A percentile compares a stretch with the other conserved stretches of the same genome.
Conservation (phyloP, 2,797 vertebrate species). For the Cercopithecus petaurista region DNA sequence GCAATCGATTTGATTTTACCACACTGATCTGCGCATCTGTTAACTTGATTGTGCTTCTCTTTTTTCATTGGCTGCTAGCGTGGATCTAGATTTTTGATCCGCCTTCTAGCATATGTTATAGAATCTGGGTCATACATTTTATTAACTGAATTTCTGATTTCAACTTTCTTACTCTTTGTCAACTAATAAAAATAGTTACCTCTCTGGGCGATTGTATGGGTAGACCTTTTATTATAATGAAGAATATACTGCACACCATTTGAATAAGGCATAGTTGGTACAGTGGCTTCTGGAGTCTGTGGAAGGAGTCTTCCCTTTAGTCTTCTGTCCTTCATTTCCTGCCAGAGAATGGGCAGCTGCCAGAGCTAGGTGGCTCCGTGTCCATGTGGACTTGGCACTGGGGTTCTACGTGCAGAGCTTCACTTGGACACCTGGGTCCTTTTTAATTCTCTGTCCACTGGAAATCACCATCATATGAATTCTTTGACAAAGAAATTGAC, state of each 20-base stretch:
- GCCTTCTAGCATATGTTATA: neutral
- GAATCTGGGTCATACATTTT: neutral
- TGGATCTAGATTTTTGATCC: neutral
- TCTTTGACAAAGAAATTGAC: constrained; percentile 13
- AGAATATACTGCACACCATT: neutral
- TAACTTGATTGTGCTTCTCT: neutral
- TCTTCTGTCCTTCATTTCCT: neutral
- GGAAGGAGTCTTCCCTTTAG: neutral
- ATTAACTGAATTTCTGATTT: neutral
- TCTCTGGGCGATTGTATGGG: neutral
- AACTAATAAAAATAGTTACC: neutral
- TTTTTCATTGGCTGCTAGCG: neutral
- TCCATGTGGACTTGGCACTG: neutral
- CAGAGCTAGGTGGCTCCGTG: neutral
- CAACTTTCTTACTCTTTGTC: neutral
- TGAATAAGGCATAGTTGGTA: neutral
- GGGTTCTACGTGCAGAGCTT: neutral
- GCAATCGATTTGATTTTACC: neutral
- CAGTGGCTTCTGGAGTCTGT: neutral
- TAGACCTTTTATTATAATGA: neutral
- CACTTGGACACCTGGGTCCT: neutral
- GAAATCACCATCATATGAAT: neutral
- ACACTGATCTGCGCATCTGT: neutral
- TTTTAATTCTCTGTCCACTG: neutral
- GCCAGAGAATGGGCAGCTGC: neutral